Evolutionary conservation across 2,888 invertebrate genomes (phyloP).

Genomic region (Drosophila crucigera): DNA sequence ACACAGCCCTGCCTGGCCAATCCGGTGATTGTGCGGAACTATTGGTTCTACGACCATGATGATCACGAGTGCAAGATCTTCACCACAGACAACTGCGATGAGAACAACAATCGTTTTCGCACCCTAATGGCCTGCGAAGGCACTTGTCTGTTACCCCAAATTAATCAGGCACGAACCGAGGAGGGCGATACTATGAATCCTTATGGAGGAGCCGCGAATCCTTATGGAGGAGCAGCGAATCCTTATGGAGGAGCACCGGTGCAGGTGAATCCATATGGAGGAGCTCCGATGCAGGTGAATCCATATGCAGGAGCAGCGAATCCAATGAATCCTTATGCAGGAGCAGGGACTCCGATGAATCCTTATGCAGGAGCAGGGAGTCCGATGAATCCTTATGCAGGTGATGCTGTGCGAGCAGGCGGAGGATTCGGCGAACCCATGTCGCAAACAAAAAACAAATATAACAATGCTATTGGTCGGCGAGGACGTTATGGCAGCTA

Average conservation of each 20-base stretch:
- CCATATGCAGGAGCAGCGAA: conserved; percentile 13
- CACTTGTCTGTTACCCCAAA: conserved; percentile 64
- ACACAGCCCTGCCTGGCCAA: conserved; percentile 57
- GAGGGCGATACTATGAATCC: conserved; percentile 28
- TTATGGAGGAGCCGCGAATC: conserved; percentile 19
- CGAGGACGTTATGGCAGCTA: conserved; percentile 44
- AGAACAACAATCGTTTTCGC: conserved; percentile 76
- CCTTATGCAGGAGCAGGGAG: conserved; percentile 14
- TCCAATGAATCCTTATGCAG: conserved; percentile 17
- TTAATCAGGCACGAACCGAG: conserved; percentile 51
- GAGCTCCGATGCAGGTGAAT: not conserved
- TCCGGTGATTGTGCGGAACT: conserved; percentile 65
- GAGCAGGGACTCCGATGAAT: not conserved
- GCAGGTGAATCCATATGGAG: not conserved
- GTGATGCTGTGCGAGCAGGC: not conserved
- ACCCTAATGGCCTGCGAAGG: conserved; percentile 72
- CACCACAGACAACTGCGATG: conserved; percentile 80
- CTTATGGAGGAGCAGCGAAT: not conserved
- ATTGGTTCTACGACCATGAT: conserved; percentile 81
- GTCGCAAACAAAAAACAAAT: conserved; percentile 48
- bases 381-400: not conserved
- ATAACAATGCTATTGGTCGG: conserved; percentile 17
- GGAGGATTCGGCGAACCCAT: conserved; percentile 44
- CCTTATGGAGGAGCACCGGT: not conserved
- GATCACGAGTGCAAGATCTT: conserved; percentile 78